A percentile compares a stretch with the other conserved stretches of the same genome.
phyloP scores from a whole-genome alignment of 2,888 invertebrate species.

The Phoronis australis region DNA sequence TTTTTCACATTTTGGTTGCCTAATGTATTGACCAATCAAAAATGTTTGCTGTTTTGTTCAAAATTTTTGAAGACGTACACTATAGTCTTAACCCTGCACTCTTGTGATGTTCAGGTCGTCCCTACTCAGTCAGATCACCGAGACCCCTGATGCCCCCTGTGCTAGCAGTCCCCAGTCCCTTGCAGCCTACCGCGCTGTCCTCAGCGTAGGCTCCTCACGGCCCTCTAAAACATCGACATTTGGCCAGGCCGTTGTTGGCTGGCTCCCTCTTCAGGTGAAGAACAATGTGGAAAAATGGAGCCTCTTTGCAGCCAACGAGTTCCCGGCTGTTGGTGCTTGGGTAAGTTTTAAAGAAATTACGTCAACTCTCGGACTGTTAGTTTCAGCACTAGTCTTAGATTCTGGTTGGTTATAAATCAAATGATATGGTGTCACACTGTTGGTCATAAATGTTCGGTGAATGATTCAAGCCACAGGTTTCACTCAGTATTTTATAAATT shows the following conservation, averaged over 20 bases:
- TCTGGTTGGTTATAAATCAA: too few species aligned
- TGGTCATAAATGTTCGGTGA: too few species aligned
- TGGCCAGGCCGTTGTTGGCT: constrained; percentile 58
- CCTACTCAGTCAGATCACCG: constrained; percentile 51
- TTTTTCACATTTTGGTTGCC: too few species aligned
- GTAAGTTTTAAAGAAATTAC: constrained; percentile 53
- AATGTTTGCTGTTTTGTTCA: too few species aligned
- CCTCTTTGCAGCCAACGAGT: constrained; percentile 57
- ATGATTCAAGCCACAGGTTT: too few species aligned
- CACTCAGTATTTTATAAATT: too few species aligned
- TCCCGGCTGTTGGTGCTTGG: constrained; percentile 57
- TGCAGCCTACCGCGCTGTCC: constrained; percentile 50
- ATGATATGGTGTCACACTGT: too few species aligned
- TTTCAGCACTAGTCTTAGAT: too few species aligned
- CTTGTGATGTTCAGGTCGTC: constrained; percentile 57
- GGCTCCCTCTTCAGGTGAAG: constrained; percentile 58
- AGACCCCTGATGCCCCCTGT: background rate
- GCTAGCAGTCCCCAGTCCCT: constrained; percentile 16
- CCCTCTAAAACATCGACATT: constrained; percentile 51
- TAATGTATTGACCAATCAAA: too few species aligned
- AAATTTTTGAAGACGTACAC: too few species aligned
- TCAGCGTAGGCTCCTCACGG: constrained; percentile 53
- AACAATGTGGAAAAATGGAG: constrained; percentile 64
- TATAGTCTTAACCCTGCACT: too few species aligned
- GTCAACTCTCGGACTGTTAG: too few species aligned